These are phyloP conservation scores for Cervus canadensis DNA, from an alignment of 2,113 vertebrate genomes.

Conservation along the genomic window DNA sequence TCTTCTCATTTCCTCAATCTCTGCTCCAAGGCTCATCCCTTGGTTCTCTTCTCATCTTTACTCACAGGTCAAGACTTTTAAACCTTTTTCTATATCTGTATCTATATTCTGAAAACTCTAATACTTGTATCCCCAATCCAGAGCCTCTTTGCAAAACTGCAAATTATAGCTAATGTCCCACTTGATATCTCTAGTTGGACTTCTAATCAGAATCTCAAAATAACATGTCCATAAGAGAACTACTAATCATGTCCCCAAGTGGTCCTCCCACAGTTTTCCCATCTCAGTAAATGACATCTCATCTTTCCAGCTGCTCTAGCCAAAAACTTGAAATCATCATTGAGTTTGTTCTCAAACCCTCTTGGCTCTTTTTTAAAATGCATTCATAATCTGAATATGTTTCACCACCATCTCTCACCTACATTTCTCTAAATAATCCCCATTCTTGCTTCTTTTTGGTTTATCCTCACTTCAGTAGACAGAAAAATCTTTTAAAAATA, in stretches of 20 bases:
- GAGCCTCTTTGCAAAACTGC: neutral
- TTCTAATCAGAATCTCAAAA: constrained; percentile 12
- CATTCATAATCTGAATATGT: neutral
- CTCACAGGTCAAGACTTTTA: neutral
- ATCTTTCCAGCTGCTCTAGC: constrained; percentile 23
- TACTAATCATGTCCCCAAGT: neutral
- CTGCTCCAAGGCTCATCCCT: neutral
- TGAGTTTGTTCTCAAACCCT: neutral
- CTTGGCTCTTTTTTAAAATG: neutral
- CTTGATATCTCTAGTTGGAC: neutral
- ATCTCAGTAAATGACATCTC: constrained; percentile 28
- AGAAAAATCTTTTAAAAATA: neutral
- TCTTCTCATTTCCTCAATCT: neutral
- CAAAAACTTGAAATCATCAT: neutral
- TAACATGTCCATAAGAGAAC: neutral
- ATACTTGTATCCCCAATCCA: neutral
- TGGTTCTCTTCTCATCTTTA: neutral
- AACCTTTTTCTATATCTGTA: neutral
- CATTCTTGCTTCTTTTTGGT: neutral
- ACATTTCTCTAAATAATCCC: neutral
- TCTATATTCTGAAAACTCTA: neutral
- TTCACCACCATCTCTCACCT: neutral
- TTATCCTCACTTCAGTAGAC: neutral
- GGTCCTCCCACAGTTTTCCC: constrained; percentile 52
- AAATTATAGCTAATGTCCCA: neutral